Percentiles rank a stretch among this genome's conserved stretches.
These are phyloP conservation scores for Zaprionus inermis DNA, from an alignment of 1,140 invertebrate species.

Conservation along the genomic window DNA sequence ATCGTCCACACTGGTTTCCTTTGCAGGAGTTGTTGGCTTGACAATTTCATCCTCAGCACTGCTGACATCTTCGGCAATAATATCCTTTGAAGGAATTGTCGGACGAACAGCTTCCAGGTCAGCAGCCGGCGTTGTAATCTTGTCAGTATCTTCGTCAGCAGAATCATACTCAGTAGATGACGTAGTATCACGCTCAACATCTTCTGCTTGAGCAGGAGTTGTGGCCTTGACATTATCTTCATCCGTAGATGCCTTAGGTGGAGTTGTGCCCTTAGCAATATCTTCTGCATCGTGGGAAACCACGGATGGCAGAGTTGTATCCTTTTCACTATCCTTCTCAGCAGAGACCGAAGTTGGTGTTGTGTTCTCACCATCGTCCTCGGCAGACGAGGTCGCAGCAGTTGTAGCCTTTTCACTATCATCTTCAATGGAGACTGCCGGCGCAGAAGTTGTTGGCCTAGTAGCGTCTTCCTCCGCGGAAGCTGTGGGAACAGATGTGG, in stretches of 20 bases:
- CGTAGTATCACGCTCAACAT: not conserved
- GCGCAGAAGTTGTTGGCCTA: not conserved
- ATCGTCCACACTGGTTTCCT: not conserved
- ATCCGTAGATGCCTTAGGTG: slow-evolving; percentile 14
- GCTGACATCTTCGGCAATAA: not conserved
- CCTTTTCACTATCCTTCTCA: not conserved
- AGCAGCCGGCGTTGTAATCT: slow-evolving; percentile 14
- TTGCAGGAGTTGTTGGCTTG: not conserved
- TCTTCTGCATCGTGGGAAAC: slow-evolving; percentile 10
- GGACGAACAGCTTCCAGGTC: not conserved
- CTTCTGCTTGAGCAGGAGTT: slow-evolving; percentile 6
- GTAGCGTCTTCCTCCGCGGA: not conserved
- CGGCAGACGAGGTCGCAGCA: not conserved
- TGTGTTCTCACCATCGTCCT: not conserved
- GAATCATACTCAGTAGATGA: slow-evolving; percentile 1
- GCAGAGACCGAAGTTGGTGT: not conserved
- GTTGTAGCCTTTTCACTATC: not conserved
- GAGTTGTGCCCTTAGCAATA: slow-evolving; percentile 14
- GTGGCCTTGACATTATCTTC: slow-evolving; percentile 17
- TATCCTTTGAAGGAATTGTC: slow-evolving; percentile 6
- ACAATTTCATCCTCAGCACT: slow-evolving; percentile 1
- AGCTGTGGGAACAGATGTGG: not conserved
- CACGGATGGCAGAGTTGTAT: not conserved
- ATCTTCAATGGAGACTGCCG: not conserved
- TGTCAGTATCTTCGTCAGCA: not conserved